Evolutionary conservation across 1,140 invertebrate genomes (phyloP).

Genomic region (Calephelis virginiensis): DNA sequence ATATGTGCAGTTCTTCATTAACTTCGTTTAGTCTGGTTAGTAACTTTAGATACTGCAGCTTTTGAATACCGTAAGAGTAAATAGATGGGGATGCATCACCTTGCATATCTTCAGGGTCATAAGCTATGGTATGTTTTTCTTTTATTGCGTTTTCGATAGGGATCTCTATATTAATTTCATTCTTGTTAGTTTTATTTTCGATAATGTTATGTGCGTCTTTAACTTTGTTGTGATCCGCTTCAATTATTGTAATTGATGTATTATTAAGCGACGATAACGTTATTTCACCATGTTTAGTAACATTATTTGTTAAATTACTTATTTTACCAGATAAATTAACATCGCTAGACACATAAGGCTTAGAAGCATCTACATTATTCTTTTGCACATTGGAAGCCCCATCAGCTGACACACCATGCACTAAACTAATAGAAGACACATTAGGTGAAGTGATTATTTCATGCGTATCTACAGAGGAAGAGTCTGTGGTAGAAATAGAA

Average conservation of each 20-base stretch:
- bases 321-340: slow-evolving; percentile 42
- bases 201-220: background rate
- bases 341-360: slow-evolving; percentile 53
- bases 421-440: slow-evolving; percentile 66
- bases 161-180: slow-evolving; percentile 30
- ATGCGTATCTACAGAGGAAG: slow-evolving; percentile 72
- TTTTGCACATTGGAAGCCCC: slow-evolving; percentile 35
- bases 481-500: slow-evolving; percentile 65
- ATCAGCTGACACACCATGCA: slow-evolving; percentile 68
- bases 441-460: slow-evolving; percentile 64
- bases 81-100: slow-evolving; percentile 68
- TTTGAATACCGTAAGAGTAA: slow-evolving; percentile 64
- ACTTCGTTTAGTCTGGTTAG: slow-evolving; percentile 54
- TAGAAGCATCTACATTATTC: slow-evolving; percentile 40
- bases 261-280: slow-evolving; percentile 22
- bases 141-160: slow-evolving; percentile 29
- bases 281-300: slow-evolving; percentile 26
- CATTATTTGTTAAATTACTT: slow-evolving; percentile 42
- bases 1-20: slow-evolving; percentile 60
- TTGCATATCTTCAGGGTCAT: slow-evolving; percentile 68
- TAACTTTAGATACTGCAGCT: slow-evolving; percentile 62
- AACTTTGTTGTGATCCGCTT: slow-evolving; percentile 14
- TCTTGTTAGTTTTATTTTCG: slow-evolving; percentile 24
- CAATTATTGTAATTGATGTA: slow-evolving; percentile 29
- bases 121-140: slow-evolving; percentile 51